Percentiles rank a stretch among this genome's conserved stretches.
Conservation (phyloP, 1,140 invertebrate species). For the Lepidostoma basale region DNA sequence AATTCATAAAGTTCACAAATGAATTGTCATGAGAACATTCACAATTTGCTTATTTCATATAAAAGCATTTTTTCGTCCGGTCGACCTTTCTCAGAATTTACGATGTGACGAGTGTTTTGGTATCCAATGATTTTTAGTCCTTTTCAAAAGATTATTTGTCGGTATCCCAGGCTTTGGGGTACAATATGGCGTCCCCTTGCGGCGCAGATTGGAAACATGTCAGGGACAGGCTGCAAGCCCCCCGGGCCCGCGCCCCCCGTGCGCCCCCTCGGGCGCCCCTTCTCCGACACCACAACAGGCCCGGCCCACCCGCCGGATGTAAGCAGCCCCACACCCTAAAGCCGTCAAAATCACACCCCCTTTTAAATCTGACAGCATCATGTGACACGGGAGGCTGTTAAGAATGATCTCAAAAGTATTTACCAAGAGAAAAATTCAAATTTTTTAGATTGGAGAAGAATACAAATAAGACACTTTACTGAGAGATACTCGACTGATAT, state of each 20-base stretch:
- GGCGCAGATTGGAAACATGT: slow-evolving; percentile 38
- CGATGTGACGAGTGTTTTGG: background rate
- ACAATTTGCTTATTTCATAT: background rate
- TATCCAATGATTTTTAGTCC: slow-evolving; percentile 8
- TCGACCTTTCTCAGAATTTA: background rate
- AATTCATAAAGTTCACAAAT: too few relatives aligned
- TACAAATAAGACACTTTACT: background rate
- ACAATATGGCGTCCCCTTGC: slow-evolving; percentile 26
- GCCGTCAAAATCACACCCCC: slow-evolving; percentile 27
- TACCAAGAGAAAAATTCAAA: background rate
- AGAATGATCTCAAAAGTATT: slow-evolving; percentile 12
- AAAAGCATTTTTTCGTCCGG: background rate
- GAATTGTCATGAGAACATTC: background rate
- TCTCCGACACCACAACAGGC: background rate
- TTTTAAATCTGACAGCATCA: slow-evolving; percentile 27
- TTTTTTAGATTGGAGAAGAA: background rate
- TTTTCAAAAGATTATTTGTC: background rate
- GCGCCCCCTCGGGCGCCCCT: background rate
- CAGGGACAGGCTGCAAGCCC: slow-evolving; percentile 26
- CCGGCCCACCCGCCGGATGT: slow-evolving; percentile 6
- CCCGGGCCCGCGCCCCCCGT: background rate
- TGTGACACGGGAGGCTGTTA: slow-evolving; percentile 20
- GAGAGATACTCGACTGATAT: background rate
- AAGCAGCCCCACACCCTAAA: slow-evolving; percentile 15
- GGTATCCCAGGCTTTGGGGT: slow-evolving; percentile 3